Conservation (phyloP, 2,888 invertebrate species). For the Smittia sp. region DNA sequence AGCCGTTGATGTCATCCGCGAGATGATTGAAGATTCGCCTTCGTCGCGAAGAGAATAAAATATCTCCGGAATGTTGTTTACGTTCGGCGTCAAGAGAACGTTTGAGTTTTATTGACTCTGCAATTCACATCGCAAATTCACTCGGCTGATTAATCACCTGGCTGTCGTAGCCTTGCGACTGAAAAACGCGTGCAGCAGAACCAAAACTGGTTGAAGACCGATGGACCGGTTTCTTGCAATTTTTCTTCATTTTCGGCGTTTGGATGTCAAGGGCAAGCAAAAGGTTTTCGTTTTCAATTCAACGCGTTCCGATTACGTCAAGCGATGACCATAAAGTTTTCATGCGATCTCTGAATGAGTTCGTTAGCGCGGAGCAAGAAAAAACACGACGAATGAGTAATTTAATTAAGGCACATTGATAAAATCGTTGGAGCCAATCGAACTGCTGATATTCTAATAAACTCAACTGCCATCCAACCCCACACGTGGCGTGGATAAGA, state of each 20-base stretch:
- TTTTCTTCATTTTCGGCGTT: neutral
- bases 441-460: too few relatives aligned
- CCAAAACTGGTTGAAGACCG: neutral
- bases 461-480: too few relatives aligned
- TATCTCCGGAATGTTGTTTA: neutral
- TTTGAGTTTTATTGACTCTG: neutral
- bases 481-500: neutral
- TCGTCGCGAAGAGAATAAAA: neutral
- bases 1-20: neutral
- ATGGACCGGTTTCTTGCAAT: conserved; percentile 10
- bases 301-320: neutral
- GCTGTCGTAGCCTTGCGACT: neutral
- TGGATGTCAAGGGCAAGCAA: conserved; percentile 32
- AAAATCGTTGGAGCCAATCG: too few relatives aligned
- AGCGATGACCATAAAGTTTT: neutral
- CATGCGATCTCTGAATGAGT: neutral
- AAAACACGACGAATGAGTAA: neutral
- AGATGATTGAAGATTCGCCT: neutral
- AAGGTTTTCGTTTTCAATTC: neutral
- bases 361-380: neutral
- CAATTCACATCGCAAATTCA: neutral
- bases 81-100: neutral
- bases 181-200: neutral
- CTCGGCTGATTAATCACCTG: neutral
- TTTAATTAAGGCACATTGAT: neutral